Evolutionary conservation across 1,140 invertebrate species (phyloP), one percentile per base, ranked within the genome.

Genomic region (Leptopilina clavipes): DNA sequence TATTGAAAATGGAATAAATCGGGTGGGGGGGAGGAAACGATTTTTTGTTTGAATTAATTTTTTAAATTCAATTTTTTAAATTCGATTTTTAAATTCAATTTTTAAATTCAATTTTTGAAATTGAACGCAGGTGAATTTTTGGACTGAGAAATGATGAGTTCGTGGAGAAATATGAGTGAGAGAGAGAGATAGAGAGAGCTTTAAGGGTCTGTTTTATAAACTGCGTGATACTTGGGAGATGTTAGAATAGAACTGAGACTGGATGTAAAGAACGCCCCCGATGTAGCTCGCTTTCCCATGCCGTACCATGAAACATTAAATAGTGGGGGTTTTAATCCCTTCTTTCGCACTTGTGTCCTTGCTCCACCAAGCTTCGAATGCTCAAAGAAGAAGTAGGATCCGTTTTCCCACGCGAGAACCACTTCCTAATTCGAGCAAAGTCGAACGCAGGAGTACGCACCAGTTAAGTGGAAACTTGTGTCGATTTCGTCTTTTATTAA

Each of bases 241-340:
- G 88, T 88, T 84, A 80, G 83, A 88, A 82, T 87, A 84, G 84
- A 79, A 90, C 88, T 89, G 88, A 88, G 81, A 79, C 87, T 86
- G 84, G 82, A 88, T 86, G 78, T 81, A 80, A 82, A 82, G 85
- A 81, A 89, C 88, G 88, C 89, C 88, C 88, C 88, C 88, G 76
- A 87, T 86, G 86, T 84, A 84, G 82, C 86, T 87, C 81, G 86
- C 86, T 88, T 89, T 87, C 83, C 86, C 85, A 82, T 85, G 81
- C 83, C 76, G 82, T 71, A 65, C 59, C 22, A 65, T 65, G 59
- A 37, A 65, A 81, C 75, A 86, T 89, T 88, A 86, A 88, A 88
- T 89, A 89, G 88, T 89, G 88, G 89, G 88, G 87, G 87, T 79
- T 86, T 84, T 85, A 76, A 88, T 89, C 87, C 87, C 88, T 89